Base-by-base conservation (phyloP, 2,113 vertebrate genomes). In the Psammodynastes pulverulentus region DNA sequence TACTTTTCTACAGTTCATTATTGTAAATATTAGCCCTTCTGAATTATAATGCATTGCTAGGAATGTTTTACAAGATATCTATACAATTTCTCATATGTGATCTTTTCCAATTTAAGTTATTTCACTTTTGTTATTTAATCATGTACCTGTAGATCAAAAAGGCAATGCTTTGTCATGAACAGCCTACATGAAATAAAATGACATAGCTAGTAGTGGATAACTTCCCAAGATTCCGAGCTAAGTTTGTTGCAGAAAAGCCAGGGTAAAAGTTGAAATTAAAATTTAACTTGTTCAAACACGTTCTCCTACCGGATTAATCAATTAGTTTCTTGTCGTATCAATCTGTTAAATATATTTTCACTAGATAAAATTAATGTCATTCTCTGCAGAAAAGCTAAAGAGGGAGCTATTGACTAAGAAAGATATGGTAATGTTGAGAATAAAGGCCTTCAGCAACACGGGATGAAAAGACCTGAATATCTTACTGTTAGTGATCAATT, bases 321-420 rank as follows among this genome's bases (percentile, higher is more conserved):
- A 91, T 0, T 21, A 12, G 4, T 29, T 95, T 92, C 45, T 26
- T 13, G 12, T 12, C 49, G 67, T 43, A 34, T 52, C 8, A 43
- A 90, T 21, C 26, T 72, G 2, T 29, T 0, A 3, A 92, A 9
- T 72, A 92, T 51, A 26, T 94, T 96, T 88, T 88, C 95, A 89
- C 89, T 52, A 67, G 52, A 92, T 49, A 23, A 95, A 96, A 94
- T 46, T 43, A 92, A 23, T 24, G 92, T 2, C 91, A 62, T 29
- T 95, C 94, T 79, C 95, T 95, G 29, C 87, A 88, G 56, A 48
- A 94, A 91, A 93, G 96, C 97, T 96, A 95, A 97, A 97, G 97
- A 97, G 96, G 97, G 96, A 97, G 97, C 97, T 96, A 91, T 97
- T 96, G 94, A 96, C 96, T 93, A 97, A 96, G 95, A 95, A 95